Conservation (phyloP, 2,113 vertebrate genomes). For the Chunga burmeisteri region DNA sequence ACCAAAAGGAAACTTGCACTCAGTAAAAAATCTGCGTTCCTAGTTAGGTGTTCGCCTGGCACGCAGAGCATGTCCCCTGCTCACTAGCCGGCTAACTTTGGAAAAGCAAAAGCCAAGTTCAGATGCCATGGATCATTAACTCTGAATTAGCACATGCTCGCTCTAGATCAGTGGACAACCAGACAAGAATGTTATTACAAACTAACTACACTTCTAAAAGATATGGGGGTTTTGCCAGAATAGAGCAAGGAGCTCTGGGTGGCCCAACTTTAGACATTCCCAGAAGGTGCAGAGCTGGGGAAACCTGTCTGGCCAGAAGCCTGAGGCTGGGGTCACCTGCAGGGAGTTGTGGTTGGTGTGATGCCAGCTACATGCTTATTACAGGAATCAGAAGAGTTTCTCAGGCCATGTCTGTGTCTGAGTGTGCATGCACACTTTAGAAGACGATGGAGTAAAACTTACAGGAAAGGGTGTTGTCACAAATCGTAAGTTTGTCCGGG, state of each 20-base stretch:
- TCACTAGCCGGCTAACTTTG: neutral
- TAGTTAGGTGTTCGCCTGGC: neutral
- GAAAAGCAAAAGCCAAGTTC: neutral
- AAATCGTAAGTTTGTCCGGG: neutral
- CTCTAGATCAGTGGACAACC: neutral
- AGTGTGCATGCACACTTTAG: neutral
- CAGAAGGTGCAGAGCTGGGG: neutral
- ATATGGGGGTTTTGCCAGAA: neutral
- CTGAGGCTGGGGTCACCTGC: neutral
- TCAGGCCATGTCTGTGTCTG: neutral
- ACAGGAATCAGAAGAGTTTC: neutral
- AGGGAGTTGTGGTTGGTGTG: neutral
- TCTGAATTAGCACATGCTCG: neutral
- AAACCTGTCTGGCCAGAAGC: neutral
- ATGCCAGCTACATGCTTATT: neutral
- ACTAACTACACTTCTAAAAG: neutral
- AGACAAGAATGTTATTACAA: neutral
- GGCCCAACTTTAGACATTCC: neutral
- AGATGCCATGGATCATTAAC: neutral
- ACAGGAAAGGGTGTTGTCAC: neutral
- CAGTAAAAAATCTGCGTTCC: neutral
- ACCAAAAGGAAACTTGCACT: neutral
- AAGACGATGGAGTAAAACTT: neutral
- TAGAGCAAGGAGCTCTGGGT: neutral
- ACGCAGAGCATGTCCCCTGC: neutral